Conservation (phyloP, 2,797 vertebrate species). For the Manis pentadactyla region DNA sequence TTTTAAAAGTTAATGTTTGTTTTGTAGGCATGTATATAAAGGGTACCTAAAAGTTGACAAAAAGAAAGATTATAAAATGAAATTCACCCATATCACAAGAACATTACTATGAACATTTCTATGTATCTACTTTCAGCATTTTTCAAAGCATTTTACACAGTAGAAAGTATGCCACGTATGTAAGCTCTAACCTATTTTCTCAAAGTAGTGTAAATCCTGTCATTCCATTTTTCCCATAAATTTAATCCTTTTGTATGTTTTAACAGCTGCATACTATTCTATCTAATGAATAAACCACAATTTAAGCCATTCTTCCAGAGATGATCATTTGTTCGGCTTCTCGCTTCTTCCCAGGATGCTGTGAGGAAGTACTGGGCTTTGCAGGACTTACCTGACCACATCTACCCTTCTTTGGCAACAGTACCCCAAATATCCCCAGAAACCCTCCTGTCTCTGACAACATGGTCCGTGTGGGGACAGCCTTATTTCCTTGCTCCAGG, state of each 20-base stretch:
- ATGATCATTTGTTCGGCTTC: neutral
- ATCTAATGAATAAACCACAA: neutral
- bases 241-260: neutral
- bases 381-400: neutral
- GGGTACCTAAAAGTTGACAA: constrained; percentile 33
- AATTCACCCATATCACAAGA: neutral
- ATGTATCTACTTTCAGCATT: constrained; percentile 1
- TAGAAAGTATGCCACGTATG: neutral
- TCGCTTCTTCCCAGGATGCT: neutral
- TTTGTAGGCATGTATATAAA: neutral
- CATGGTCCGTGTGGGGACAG: accelerated
- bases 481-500: neutral
- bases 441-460: neutral
- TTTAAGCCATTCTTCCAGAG: neutral
- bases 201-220: neutral
- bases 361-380: neutral
- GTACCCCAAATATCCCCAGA: neutral
- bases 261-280: constrained; percentile 17
- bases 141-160: constrained; percentile 43
- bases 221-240: neutral
- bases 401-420: neutral
- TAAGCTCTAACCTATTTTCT: constrained; percentile 27
- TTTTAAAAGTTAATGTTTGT: constrained; percentile 10
- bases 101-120: constrained; percentile 19
- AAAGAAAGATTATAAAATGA: constrained; percentile 18